phyloP scores from a whole-genome alignment of 1,140 invertebrate species.

The Sweltsa coloradensis region DNA sequence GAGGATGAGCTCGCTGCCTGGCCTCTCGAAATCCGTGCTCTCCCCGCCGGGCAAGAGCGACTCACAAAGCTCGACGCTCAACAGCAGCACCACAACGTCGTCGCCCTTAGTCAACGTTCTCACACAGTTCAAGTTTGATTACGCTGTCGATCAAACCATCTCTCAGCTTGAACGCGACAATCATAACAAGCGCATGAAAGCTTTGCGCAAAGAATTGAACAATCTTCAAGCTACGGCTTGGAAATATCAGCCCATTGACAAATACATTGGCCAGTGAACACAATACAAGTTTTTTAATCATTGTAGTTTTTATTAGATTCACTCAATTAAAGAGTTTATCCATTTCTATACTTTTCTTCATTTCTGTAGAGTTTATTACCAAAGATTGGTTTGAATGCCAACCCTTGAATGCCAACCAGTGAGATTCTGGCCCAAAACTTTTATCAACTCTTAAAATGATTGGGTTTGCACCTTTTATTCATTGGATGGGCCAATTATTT shows the following conservation, averaged over 20 bases:
- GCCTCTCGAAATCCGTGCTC: slow-evolving; percentile 20
- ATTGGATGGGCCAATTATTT: too few species aligned
- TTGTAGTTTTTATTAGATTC: too few species aligned
- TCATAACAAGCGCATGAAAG: slow-evolving; percentile 30
- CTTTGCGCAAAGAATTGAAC: slow-evolving; percentile 31
- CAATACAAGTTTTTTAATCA: slow-evolving; percentile 1
- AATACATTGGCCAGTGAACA: slow-evolving; percentile 30
- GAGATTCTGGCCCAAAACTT: too few species aligned
- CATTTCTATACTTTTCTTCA: too few species aligned
- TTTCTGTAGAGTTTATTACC: too few species aligned
- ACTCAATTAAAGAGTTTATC: too few species aligned
- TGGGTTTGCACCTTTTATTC: too few species aligned
- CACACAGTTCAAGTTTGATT: slow-evolving; percentile 22
- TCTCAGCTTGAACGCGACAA: slow-evolving; percentile 25
- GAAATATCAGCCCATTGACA: slow-evolving; percentile 34
- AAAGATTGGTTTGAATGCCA: too few species aligned
- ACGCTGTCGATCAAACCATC: slow-evolving; percentile 17
- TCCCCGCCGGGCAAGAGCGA: slow-evolving; percentile 19
- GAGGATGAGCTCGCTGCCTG: slow-evolving; percentile 10
- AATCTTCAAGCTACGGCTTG: slow-evolving; percentile 32
- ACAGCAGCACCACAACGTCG: slow-evolving; percentile 8
- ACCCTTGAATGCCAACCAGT: too few species aligned
- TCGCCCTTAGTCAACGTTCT: slow-evolving; percentile 3
- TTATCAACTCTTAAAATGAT: too few species aligned
- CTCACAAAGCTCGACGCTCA: slow-evolving; percentile 4